Conservation (phyloP, 1,140 invertebrate genomes). For the Heliconius himera region DNA sequence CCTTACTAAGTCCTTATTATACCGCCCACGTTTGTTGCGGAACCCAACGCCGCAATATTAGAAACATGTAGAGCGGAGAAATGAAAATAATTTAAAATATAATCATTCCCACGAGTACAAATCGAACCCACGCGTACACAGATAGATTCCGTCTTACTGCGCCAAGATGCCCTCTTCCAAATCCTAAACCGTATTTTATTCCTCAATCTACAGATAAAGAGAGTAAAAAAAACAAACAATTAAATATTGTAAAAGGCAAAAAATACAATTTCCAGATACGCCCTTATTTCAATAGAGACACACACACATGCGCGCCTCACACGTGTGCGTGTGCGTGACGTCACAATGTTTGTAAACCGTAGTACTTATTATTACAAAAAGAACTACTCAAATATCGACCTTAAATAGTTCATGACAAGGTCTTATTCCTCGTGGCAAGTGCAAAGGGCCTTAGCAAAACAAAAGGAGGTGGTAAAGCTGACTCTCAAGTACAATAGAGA, state of each 20-base stretch:
- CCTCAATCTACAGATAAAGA: too few relatives aligned
- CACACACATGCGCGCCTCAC: neutral
- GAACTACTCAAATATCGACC: neutral
- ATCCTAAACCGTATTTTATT: too few relatives aligned
- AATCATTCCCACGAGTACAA: too few relatives aligned
- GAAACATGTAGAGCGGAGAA: too few relatives aligned
- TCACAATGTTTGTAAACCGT: conserved; percentile 34
- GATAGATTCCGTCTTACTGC: too few relatives aligned
- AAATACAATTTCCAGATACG: neutral
- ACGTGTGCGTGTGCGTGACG: conserved; percentile 25
- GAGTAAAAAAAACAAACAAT: neutral
- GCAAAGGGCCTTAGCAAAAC: conserved; percentile 5
- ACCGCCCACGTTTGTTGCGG: too few relatives aligned
- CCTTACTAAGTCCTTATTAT: too few relatives aligned
- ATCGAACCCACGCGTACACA: too few relatives aligned
- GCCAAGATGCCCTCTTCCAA: too few relatives aligned
- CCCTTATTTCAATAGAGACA: neutral
- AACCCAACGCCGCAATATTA: too few relatives aligned
- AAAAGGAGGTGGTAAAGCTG: conserved; percentile 3
- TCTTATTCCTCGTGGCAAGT: neutral
- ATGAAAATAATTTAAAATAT: too few relatives aligned
- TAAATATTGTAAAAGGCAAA: neutral
- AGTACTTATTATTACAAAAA: neutral
- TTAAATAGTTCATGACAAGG: neutral
- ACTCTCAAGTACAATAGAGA: conserved; percentile 17